Evolutionary conservation across 2,797 vertebrate species (phyloP), one percentile per base, ranked within the genome.

Genomic region (Rhinophrynus dorsalis): DNA sequence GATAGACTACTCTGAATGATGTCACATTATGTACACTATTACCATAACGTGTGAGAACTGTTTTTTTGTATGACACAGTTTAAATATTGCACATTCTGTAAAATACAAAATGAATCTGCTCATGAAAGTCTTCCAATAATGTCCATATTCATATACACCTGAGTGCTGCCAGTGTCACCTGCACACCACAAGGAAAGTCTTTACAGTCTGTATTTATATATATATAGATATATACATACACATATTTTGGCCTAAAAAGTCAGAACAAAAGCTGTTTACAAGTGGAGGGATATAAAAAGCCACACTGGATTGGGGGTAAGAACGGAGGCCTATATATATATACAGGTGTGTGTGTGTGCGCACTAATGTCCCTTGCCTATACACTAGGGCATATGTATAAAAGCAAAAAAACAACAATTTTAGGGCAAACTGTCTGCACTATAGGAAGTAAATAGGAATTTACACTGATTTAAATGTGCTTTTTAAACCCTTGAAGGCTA

Each of bases 181-280:
- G 27, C 33, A 69, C 30, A 20, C 42, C 40, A 57, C 54, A 57
- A 30, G 32, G 52, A 30, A 54, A 23, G 18, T 51, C 27, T 72
- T 65, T 65, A 58, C 52, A 65, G 35, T 17, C 23, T 57, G 38
- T 58, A 29, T 65, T 66, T 73, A 70, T 70, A 63, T 44, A 56
- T 63, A 35, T 61, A 69, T 63, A 55, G 62, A 73, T 73, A 50
- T 57, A 73, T 73, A 73, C 52, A 50, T 57, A 73, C 66, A 73
- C 52, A 30, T 52, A 44, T 59, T 30, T 59, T 66, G 69, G 61
- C 61, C 61, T 73, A 26, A 15, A 44, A 54, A 58, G 38, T 68
- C 24, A 50, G 42, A 58, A 59, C 30, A 59, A 26, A 51, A 65
- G 60, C 68, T 23, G 15, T 65, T 58, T 23, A 27, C 7, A 15